Conservation (phyloP, 1,140 invertebrate genomes). For the Chymomyza costata region DNA sequence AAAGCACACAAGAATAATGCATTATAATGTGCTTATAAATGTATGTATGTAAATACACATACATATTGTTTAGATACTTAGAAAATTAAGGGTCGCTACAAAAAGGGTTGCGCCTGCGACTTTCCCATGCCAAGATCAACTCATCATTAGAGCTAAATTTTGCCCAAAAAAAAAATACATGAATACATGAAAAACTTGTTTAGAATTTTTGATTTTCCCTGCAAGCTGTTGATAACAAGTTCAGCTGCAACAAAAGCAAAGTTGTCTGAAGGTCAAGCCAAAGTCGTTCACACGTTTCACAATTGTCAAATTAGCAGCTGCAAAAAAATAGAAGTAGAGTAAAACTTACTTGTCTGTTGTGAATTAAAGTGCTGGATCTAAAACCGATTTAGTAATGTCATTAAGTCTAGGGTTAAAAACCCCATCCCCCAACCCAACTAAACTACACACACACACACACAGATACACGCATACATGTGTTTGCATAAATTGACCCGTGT, state of each 20-base stretch:
- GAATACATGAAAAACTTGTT: conserved; percentile 51
- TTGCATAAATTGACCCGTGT: conserved; percentile 31
- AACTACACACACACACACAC: neutral
- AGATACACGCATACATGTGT: conserved; percentile 7
- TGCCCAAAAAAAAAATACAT: conserved; percentile 9
- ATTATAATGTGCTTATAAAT: conserved; percentile 72
- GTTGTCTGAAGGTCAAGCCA: conserved; percentile 51
- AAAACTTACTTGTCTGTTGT: too few relatives aligned
- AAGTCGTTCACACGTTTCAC: conserved; percentile 68
- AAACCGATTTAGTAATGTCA: too few relatives aligned
- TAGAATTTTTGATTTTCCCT: conserved; percentile 44
- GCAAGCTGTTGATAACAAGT: conserved; percentile 65
- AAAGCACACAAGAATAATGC: conserved; percentile 63
- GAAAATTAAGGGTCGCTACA: neutral
- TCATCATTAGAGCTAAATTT: conserved; percentile 15
- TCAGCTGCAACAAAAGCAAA: conserved; percentile 19
- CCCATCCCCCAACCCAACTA: neutral
- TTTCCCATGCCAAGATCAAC: conserved; percentile 47
- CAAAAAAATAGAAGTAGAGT: too few relatives aligned
- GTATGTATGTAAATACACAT: conserved; percentile 28
- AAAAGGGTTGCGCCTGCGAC: conserved; percentile 47
- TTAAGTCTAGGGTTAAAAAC: neutral
- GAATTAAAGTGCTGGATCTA: too few relatives aligned
- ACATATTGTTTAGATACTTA: conserved; percentile 12
- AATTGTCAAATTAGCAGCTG: conserved; percentile 55